Conservation (phyloP, 2,888 invertebrate species). For the Drosophila rubida region DNA sequence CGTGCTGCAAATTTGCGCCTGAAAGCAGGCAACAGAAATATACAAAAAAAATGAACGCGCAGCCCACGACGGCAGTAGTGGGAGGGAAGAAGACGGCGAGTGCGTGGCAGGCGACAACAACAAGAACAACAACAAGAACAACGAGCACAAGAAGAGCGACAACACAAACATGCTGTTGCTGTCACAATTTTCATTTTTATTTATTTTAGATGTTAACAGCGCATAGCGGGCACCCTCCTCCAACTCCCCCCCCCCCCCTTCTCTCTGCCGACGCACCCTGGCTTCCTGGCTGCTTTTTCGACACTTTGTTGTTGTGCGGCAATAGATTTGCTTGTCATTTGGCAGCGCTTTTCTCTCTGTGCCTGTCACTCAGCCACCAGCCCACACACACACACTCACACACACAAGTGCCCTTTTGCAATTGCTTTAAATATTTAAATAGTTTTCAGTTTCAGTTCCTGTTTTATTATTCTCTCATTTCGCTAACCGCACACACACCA, state of each 20-base stretch:
- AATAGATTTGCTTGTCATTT: slow-evolving; percentile 52
- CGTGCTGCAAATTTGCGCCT: slow-evolving; percentile 24
- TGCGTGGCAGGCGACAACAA: neutral
- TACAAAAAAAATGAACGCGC: neutral
- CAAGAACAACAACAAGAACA: slow-evolving; percentile 30
- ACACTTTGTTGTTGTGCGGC: slow-evolving; percentile 16
- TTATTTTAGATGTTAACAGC: slow-evolving; percentile 52
- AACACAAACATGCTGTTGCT: slow-evolving; percentile 38
- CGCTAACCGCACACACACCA: slow-evolving; percentile 53
- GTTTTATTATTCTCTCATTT: slow-evolving; percentile 64
- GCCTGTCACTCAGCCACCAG: slow-evolving; percentile 25
- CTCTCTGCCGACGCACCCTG: too few relatives aligned
- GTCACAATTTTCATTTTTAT: slow-evolving; percentile 43
- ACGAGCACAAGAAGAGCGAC: too few relatives aligned
- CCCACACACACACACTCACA: slow-evolving; percentile 10
- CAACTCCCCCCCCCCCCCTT: neutral
- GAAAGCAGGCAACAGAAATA: slow-evolving; percentile 26
- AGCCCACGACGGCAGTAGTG: too few relatives aligned
- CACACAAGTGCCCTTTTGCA: slow-evolving; percentile 39
- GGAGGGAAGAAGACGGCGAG: neutral
- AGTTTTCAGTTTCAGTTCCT: slow-evolving; percentile 63
- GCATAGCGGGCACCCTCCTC: slow-evolving; percentile 5
- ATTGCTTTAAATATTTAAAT: slow-evolving; percentile 76
- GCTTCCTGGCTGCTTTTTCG: neutral
- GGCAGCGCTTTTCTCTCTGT: slow-evolving; percentile 23